Evolutionary conservation across 2,113 vertebrate species (phyloP), one percentile per base, ranked within the genome.

Genomic region (Poecilia latipinna): DNA sequence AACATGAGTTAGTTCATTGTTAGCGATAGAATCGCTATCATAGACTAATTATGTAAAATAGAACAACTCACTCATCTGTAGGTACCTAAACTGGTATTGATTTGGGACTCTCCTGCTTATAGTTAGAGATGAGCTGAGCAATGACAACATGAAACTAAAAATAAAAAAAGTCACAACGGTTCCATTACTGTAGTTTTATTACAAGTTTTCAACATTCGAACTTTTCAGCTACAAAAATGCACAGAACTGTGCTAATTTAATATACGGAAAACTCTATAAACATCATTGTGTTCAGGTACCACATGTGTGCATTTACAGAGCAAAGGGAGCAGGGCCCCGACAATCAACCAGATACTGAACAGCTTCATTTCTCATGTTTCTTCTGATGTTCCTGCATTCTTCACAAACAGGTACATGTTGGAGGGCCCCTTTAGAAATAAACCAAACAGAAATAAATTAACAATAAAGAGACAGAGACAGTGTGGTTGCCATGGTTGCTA

Each of bases 121-220:
- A 17, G 32, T 63, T 63, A 63, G 61, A 29, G 22, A 33, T 8
- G 29, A 64, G 1, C 44, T 48, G 44, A 48, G 13, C 39, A 15
- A 22, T 22, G 22, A n/a, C 17, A 24, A 8, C 31, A 67, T 28
- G 37, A 67, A 22, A 35, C 22, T n/a, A n/a, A 31, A 29, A 76
- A 8, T 6, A 60, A 11, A 65, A 26, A 60, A 61, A 54, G n/a
- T 24, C 70, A 70, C 33, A 15, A 19, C 0, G 4, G 22, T 77
- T 71, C 12, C 60, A 67, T 82, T 80, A 82, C n/a, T 65, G 28
- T 35, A 10, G 13, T 90, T 91, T 91, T 89, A 91, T 93, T 88
- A 86, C 69, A 91, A 70, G 15, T 83, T 48, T 87, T 75, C 80
- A 87, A 88, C 72, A 11, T 11, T 37, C 11, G 10, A 80, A 68